Conservation (phyloP, 1,140 invertebrate genomes). For the Mycetomoellerius zeteki region DNA sequence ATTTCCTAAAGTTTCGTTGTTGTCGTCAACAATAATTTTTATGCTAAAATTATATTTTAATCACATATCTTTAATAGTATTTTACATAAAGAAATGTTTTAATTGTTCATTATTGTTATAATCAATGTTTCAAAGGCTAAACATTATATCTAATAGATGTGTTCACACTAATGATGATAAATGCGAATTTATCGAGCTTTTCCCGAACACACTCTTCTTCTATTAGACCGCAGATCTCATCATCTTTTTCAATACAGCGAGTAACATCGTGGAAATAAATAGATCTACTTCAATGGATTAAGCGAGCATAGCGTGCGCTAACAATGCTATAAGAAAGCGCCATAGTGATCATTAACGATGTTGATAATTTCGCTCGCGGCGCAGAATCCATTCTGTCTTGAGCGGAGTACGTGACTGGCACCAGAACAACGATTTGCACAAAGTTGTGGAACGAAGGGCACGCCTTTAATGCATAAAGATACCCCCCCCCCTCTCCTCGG, state of each 20-base stretch:
- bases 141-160: not conserved
- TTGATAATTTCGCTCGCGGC: slow-evolving; percentile 47
- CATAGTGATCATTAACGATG: slow-evolving; percentile 39
- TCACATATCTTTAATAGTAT: not conserved
- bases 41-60: not conserved
- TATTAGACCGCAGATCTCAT: slow-evolving; percentile 21
- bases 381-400: slow-evolving; percentile 39
- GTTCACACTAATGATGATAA: not conserved
- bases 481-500: not conserved
- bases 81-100: not conserved
- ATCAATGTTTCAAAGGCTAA: not conserved
- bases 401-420: not conserved
- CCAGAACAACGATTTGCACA: slow-evolving; percentile 40
- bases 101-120: not conserved
- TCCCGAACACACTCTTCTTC: not conserved
- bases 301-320: not conserved
- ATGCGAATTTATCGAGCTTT: not conserved
- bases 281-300: slow-evolving; percentile 10
- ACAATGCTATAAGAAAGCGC: slow-evolving; percentile 25
- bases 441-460: slow-evolving; percentile 21
- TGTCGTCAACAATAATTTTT: not conserved
- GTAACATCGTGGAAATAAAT: slow-evolving; percentile 20
- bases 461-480: slow-evolving; percentile 65
- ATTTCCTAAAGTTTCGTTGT: not conserved
- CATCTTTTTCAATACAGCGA: not conserved